Conservation (phyloP, 1,140 invertebrate genomes). For the Gryllus bimaculatus region DNA sequence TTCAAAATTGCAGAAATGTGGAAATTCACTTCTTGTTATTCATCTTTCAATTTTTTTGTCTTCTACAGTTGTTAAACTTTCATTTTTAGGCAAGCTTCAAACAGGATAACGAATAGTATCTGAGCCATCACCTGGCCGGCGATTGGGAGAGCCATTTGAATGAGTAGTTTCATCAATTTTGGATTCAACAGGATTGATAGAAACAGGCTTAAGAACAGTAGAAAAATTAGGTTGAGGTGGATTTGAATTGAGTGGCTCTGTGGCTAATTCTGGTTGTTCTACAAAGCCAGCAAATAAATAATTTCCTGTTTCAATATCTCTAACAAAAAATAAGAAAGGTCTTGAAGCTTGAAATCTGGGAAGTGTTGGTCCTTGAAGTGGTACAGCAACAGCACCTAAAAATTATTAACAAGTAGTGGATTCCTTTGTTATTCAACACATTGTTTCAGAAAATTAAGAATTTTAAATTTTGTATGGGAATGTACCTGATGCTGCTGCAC, state of each 20-base stretch:
- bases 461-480: conserved; percentile 21
- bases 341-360: conserved; percentile 48
- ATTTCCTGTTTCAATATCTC: conserved; percentile 44
- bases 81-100: no score
- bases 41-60: no score
- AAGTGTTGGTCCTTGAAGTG: conserved; percentile 42
- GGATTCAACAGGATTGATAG: no score
- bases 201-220: no score
- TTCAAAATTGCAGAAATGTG: no score
- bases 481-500: conserved; percentile 54
- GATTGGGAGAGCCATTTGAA: no score
- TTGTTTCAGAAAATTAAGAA: background rate
- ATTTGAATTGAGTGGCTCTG: background rate
- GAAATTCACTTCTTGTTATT: no score
- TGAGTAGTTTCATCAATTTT: no score
- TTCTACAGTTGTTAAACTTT: no score
- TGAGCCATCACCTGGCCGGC: no score
- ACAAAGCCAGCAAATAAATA: conserved; percentile 59
- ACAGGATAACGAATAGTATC: no score
- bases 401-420: conserved; percentile 1
- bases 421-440: background rate
- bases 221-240: background rate
- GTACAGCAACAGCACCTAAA: conserved; percentile 39
- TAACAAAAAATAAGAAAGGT: conserved; percentile 63
- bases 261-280: conserved; percentile 35